phyloP scores from a whole-genome alignment of 2,113 vertebrate species.

The Leptobrachium ailaonicum region DNA sequence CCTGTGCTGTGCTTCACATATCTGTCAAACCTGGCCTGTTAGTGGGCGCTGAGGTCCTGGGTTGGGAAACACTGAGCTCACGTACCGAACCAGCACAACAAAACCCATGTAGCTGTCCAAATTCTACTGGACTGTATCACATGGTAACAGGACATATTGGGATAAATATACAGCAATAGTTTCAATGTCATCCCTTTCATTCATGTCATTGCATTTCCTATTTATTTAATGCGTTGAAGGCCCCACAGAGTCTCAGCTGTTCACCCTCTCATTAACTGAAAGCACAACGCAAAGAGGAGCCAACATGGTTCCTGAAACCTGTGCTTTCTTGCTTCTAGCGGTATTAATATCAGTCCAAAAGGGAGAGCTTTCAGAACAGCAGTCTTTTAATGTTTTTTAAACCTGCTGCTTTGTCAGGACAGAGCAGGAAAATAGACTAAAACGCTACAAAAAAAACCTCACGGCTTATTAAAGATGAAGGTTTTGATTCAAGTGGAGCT shows the following conservation, averaged over 20 bases:
- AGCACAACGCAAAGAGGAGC: slow-evolving; percentile 13
- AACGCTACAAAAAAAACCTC: slow-evolving; percentile 32
- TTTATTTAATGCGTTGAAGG: slow-evolving; percentile 10
- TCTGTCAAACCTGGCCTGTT: too few relatives aligned
- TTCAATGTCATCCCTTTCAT: not conserved
- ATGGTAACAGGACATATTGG: too few relatives aligned
- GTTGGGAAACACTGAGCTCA: too few relatives aligned
- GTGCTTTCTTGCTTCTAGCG: slow-evolving; percentile 10
- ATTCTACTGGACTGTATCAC: too few relatives aligned
- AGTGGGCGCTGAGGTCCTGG: too few relatives aligned
- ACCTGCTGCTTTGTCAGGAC: slow-evolving; percentile 39
- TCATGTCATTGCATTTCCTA: not conserved
- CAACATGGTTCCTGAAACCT: slow-evolving; percentile 5
- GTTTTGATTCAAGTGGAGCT: slow-evolving; percentile 22
- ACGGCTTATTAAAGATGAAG: slow-evolving; percentile 46
- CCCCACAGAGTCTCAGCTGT: not conserved
- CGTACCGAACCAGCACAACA: too few relatives aligned
- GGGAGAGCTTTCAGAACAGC: slow-evolving; percentile 11
- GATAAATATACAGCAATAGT: not conserved
- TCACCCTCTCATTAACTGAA: slow-evolving; percentile 30
- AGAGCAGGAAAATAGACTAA: slow-evolving; percentile 28
- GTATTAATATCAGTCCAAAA: slow-evolving; percentile 17
- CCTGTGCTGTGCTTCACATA: too few relatives aligned
- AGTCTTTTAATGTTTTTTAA: slow-evolving; percentile 32
- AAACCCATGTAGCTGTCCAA: too few relatives aligned